Percentiles rank a stretch among this genome's conserved stretches.
These are phyloP conservation scores for Girardinichthys multiradiatus DNA, from an alignment of 2,113 vertebrate genomes.

Conservation along the genomic window DNA sequence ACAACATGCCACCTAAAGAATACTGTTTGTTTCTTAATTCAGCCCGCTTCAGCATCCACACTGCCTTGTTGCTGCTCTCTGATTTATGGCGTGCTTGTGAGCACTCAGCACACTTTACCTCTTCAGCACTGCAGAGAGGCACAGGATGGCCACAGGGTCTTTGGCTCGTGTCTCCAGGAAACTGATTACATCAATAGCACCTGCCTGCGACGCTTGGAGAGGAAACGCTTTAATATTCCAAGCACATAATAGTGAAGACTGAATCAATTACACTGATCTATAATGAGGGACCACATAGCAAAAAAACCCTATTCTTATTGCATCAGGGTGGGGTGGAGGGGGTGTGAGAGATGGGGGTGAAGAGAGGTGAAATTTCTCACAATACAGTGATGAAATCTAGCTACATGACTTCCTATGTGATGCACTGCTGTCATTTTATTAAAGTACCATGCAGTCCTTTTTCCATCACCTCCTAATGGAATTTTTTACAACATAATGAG, in stretches of 20 bases:
- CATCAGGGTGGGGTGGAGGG: conserved; percentile 32
- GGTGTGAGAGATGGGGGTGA: conserved; percentile 36
- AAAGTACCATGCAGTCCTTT: conserved; percentile 29
- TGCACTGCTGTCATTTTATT: conserved; percentile 58
- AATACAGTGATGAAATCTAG: conserved; percentile 40
- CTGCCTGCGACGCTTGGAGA: conserved; percentile 52
- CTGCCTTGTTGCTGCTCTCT: conserved; percentile 41
- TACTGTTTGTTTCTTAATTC: conserved; percentile 47
- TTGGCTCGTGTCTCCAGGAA: conserved; percentile 64
- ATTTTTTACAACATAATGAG: conserved; percentile 13
- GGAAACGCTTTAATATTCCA: conserved; percentile 74
- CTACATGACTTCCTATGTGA: conserved; percentile 17
- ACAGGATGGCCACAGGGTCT: conserved; percentile 62
- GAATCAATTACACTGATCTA: conserved; percentile 69
- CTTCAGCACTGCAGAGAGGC: conserved; percentile 60
- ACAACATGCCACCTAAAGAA: conserved; percentile 1
- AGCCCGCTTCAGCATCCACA: conserved; percentile 42
- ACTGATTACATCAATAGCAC: conserved; percentile 79
- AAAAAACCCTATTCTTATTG: conserved; percentile 9
- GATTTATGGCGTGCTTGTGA: conserved; percentile 67
- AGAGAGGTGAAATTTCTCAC: conserved; percentile 20
- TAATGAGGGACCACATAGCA: conserved; percentile 57
- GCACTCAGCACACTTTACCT: conserved; percentile 64
- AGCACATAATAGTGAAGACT: conserved; percentile 56
- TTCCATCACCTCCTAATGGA: conserved; percentile 24